Conservation (phyloP, 2,888 invertebrate species). For the Callimorpha dominula region DNA sequence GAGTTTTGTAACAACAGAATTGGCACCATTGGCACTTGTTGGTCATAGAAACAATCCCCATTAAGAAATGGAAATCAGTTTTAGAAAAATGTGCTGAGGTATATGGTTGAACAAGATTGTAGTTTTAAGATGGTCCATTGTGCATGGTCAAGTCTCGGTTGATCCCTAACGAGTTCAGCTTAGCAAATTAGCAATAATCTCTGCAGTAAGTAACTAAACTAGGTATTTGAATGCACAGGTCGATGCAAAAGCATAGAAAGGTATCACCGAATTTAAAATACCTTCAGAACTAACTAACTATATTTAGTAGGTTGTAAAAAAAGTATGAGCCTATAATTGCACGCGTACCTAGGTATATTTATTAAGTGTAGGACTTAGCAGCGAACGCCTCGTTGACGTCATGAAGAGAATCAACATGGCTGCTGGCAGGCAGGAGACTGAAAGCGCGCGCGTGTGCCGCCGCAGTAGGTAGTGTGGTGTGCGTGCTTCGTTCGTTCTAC, state of each 20-base stretch:
- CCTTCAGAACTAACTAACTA: background rate
- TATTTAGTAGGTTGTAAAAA: background rate
- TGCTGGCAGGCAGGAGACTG: conserved; percentile 71
- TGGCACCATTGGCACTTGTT: too few relatives aligned
- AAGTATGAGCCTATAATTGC: background rate
- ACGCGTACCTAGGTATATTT: background rate
- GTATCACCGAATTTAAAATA: background rate
- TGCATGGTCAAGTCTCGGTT: too few relatives aligned
- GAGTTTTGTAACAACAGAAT: too few relatives aligned
- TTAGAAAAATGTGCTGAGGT: too few relatives aligned
- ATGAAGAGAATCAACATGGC: conserved; percentile 76
- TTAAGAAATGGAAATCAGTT: too few relatives aligned
- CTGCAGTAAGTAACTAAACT: background rate
- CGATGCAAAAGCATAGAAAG: background rate
- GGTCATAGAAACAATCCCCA: too few relatives aligned
- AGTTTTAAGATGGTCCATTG: too few relatives aligned
- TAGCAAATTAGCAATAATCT: background rate
- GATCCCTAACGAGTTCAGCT: too few relatives aligned
- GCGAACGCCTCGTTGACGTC: conserved; percentile 69
- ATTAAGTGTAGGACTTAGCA: background rate
- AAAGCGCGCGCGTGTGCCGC: conserved; percentile 72
- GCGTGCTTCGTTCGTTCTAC: conserved; percentile 49
- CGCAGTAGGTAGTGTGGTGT: conserved; percentile 62
- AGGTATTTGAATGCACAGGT: background rate
- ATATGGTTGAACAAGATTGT: too few relatives aligned